Base-by-base conservation (phyloP, 2,888 invertebrate species). In the Lycia hirtaria region DNA sequence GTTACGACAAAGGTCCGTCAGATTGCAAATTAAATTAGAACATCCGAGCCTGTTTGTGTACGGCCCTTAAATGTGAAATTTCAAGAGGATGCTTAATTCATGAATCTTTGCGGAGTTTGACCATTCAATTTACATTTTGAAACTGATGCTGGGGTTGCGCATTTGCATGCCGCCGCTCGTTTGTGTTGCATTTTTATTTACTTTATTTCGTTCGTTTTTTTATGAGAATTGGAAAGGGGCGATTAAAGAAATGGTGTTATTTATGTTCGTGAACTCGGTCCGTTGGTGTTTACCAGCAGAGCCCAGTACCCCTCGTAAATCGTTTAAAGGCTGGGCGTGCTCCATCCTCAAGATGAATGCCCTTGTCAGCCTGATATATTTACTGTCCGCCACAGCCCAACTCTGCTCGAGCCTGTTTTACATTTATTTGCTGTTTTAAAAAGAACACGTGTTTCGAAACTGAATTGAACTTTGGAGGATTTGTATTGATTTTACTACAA, bases 281-380 rank as follows among this genome's bases (percentile, higher is more conserved):
- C 76, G 72, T 71, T 77, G 77, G 77, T 81, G 81, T 81, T 81
- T 81, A 84, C 84, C 76, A 79, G 74, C 69, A 69, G 75, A 79
- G 78, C 76, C 75, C 80, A 81, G 75, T 76, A 79, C 79, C 85
- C 85, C 82, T 87, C 90, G 87, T 91, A 89, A 91, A 91, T 91
- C 91, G 87, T 85, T 87, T 87, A 87, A 88, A 87, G 89, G 88
- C 84, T 87, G 83, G 87, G 87, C 87, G 87, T 85, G 82, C 82
- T 82, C 81, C 83, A 83, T 86, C 84, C 84, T 86, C 77, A 85
- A 88, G 90, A 91, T 85, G 84, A 83, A 91, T 91, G 87, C 81
- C 80, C 86, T 81, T 83, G 85, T 86, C 88, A 76, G 81, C 40
- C 84, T 88, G 88, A 90, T 87, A 86, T 89, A 90, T 90, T 85